These are phyloP conservation scores for Spinus pinus DNA, from an alignment of 2,797 vertebrate genomes.

Conservation along the genomic window DNA sequence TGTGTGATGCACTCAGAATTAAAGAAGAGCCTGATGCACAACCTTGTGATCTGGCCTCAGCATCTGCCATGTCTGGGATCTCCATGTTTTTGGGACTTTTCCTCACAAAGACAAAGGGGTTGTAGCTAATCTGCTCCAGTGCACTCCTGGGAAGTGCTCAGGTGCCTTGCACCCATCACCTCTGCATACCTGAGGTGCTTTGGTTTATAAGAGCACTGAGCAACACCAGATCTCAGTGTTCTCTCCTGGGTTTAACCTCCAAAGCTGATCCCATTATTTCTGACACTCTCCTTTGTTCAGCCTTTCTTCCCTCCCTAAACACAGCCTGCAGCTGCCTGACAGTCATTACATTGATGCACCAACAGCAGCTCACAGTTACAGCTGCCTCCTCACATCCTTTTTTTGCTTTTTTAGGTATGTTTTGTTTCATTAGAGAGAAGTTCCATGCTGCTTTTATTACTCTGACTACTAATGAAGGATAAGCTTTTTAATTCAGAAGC, in stretches of 20 bases:
- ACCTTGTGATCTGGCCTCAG: background rate
- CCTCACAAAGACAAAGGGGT: background rate
- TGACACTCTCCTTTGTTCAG: background rate
- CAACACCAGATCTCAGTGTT: background rate
- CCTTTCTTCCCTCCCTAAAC: background rate
- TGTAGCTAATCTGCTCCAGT: background rate
- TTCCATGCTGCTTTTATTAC: constrained; percentile 17
- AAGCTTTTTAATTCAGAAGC: constrained; percentile 8
- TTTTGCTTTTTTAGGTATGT: background rate
- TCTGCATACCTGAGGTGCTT: background rate
- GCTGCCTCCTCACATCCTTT: background rate
- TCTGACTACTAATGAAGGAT: background rate
- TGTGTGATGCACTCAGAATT: background rate
- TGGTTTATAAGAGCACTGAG: background rate
- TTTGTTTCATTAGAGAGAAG: background rate
- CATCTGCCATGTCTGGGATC: fast-evolving
- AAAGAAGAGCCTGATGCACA: background rate
- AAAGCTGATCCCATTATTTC: background rate
- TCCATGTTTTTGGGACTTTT: background rate
- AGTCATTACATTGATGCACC: background rate
- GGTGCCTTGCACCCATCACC: background rate
- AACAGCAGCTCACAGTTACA: background rate
- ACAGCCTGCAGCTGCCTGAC: background rate
- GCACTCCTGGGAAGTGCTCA: background rate
- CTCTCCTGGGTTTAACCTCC: background rate